phyloP scores from a whole-genome alignment of 2,797 vertebrate species.

The Macropus fuliginosus region DNA sequence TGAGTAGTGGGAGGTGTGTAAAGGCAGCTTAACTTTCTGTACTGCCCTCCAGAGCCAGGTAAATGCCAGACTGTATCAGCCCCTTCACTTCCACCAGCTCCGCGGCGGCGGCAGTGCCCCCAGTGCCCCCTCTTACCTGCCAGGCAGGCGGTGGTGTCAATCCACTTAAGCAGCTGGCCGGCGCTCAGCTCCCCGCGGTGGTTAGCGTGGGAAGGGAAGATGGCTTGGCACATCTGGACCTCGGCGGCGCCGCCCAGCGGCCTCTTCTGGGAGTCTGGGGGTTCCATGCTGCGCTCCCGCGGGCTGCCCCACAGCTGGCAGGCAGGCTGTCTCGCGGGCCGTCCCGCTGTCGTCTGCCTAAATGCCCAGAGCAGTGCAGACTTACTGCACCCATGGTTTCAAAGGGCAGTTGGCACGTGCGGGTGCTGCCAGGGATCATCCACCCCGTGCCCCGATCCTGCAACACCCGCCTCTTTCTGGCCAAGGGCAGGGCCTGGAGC shows the following conservation, averaged over 20 bases:
- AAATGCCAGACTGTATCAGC: neutral
- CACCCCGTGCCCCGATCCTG: neutral
- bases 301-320: neutral
- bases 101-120: neutral
- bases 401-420: neutral
- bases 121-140: conserved; percentile 79
- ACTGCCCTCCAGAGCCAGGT: neutral
- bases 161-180: conserved; percentile 86
- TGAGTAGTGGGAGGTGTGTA: neutral
- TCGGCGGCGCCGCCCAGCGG: conserved; percentile 12
- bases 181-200: conserved; percentile 83
- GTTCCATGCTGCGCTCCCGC: conserved; percentile 23
- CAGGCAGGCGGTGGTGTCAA: conserved; percentile 85
- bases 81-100: neutral
- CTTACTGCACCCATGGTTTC: neutral
- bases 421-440: accelerated
- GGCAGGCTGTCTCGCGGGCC: neutral
- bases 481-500: neutral
- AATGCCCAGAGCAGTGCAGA: neutral
- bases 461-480: neutral
- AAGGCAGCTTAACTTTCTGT: neutral
- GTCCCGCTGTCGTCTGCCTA: neutral
- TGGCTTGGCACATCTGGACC: conserved; percentile 83
- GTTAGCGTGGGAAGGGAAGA: conserved; percentile 82
- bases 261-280: neutral